A percentile compares a stretch with the other conserved stretches of the same genome.
Evolutionary conservation across 2,113 vertebrate species (phyloP).

Genomic region (Pampusana beccarii): DNA sequence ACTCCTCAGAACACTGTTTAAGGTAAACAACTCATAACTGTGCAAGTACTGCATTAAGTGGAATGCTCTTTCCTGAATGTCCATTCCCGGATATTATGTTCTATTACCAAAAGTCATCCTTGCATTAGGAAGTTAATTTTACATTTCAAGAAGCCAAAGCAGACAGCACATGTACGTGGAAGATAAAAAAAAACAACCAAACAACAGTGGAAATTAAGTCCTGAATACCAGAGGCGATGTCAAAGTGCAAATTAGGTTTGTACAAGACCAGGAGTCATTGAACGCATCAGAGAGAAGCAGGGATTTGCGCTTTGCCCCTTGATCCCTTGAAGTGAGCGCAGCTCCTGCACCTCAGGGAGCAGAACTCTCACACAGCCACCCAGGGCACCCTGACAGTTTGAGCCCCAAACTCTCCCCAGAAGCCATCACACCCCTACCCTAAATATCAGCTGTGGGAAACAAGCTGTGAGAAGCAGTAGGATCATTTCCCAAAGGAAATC

Average conservation of each 20-base stretch:
- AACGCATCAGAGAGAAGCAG: neutral
- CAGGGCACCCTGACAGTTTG: neutral
- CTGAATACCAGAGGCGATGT: neutral
- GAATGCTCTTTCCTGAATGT: neutral
- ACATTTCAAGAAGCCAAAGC: neutral
- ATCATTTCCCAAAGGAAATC: rapidly evolving
- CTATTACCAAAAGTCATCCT: neutral
- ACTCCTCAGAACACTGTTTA: neutral
- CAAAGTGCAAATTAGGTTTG: neutral
- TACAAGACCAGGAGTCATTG: rapidly evolving
- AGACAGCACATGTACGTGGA: rapidly evolving
- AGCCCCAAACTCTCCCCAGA: neutral
- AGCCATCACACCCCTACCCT: rapidly evolving
- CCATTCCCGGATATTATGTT: neutral
- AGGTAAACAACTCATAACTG: constrained; percentile 28
- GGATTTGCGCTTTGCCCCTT: neutral
- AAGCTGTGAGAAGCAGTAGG: rapidly evolving
- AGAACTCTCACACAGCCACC: neutral
- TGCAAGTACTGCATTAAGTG: neutral
- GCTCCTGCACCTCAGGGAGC: rapidly evolving
- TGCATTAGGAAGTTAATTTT: neutral
- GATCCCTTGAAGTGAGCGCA: rapidly evolving
- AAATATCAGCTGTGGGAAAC: rapidly evolving
- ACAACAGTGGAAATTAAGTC: neutral
- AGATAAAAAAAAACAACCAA: too few species aligned